A percentile compares a stretch with the other conserved stretches of the same genome.
Evolutionary conservation across 2,113 vertebrate genomes (phyloP).

Genomic region (Ovis aries): DNA sequence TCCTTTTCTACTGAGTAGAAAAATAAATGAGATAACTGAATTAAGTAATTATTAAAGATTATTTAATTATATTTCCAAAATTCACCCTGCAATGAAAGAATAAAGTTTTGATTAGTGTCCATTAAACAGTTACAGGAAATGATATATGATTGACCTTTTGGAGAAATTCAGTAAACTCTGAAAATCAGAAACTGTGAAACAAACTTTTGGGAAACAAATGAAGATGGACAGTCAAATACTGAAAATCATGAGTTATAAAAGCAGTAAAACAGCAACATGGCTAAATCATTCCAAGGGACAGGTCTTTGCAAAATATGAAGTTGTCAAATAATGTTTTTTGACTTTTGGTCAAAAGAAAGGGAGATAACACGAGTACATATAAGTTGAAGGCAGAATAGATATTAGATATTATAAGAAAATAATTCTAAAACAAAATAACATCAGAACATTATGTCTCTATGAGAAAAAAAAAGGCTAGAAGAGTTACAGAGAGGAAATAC

Average conservation of each 20-base stretch:
- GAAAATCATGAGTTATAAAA: neutral
- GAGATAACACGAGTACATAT: neutral
- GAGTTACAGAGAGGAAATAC: neutral
- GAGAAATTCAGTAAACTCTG: neutral
- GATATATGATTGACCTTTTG: neutral
- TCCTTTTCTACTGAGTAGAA: neutral
- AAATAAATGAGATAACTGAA: neutral
- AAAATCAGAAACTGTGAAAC: neutral
- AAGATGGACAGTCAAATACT: neutral
- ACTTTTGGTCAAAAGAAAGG: neutral
- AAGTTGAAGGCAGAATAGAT: neutral
- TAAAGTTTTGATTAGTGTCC: neutral
- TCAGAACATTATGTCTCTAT: neutral
- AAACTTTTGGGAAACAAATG: neutral
- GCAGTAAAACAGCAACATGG: neutral
- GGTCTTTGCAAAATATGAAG: neutral
- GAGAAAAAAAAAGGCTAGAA: neutral
- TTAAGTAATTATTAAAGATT: neutral
- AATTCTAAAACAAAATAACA: neutral
- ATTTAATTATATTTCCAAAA: neutral
- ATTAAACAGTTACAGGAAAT: neutral
- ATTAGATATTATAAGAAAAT: neutral
- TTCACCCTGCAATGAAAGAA: neutral
- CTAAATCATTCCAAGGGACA: neutral
- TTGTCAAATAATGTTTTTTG: neutral